Percentiles rank a stretch among this genome's conserved stretches.
Conservation (phyloP, 1,140 invertebrate species). For the Cephus cinctus region DNA sequence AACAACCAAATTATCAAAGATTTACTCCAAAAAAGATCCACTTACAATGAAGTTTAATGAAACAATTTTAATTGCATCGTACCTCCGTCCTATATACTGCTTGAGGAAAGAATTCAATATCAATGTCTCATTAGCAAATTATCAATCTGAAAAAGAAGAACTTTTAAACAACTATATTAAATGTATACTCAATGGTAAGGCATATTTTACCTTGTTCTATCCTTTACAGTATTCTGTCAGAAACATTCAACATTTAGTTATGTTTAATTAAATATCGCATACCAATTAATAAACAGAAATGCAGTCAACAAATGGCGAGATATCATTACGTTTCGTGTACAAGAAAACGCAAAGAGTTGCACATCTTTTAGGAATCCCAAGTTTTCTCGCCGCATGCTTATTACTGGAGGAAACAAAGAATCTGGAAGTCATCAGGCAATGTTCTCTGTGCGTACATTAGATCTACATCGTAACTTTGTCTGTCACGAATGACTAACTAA, state of each 20-base stretch:
- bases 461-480: no score
- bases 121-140: conserved; percentile 22
- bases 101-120: conserved; percentile 35
- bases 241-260: no score
- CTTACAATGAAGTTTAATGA: conserved; percentile 13
- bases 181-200: conserved; percentile 23
- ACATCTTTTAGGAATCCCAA: conserved; percentile 23
- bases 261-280: no score
- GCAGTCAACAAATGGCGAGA: no score
- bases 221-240: neutral
- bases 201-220: neutral
- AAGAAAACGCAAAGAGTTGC: conserved; percentile 27
- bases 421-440: no score
- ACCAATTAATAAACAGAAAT: no score
- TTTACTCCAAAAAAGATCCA: conserved; percentile 10
- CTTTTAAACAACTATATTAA: conserved; percentile 27
- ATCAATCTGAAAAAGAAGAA: conserved; percentile 22
- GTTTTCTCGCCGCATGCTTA: conserved; percentile 19
- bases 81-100: conserved; percentile 23
- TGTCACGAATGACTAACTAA: no score
- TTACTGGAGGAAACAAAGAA: conserved; percentile 24
- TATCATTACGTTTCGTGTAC: conserved; percentile 3
- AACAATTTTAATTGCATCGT: conserved; percentile 12
- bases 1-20: conserved; percentile 22
- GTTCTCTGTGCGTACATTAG: no score